Percentiles rank a stretch among this genome's conserved stretches.
Evolutionary conservation across 2,797 vertebrate genomes (phyloP).

Genomic region (Amphiprion clarkii): DNA sequence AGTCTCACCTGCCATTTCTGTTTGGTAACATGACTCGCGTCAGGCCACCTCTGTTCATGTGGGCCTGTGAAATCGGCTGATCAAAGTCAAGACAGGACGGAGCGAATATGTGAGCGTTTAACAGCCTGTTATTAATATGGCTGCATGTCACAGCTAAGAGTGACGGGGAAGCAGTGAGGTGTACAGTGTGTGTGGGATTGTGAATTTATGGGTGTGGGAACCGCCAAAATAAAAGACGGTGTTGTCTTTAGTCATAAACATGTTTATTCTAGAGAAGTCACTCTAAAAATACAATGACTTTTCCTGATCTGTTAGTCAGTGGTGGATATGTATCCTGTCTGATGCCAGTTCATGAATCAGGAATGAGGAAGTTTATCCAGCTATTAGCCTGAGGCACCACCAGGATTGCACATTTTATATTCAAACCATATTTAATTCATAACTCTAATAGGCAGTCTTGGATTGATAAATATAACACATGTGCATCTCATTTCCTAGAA

Average conservation of each 20-base stretch:
- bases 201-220: no score
- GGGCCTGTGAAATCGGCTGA: conserved; percentile 37
- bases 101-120: conserved; percentile 28
- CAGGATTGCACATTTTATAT: conserved; percentile 19
- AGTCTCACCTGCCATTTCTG: conserved; percentile 14
- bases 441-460: conserved; percentile 38
- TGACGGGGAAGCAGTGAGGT: conserved; percentile 33
- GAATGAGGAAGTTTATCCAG: not conserved
- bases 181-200: conserved; percentile 2
- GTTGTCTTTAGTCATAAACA: not conserved
- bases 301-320: conserved; percentile 31
- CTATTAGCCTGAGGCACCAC: conserved; percentile 1
- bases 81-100: conserved; percentile 24
- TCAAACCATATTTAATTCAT: conserved; percentile 35
- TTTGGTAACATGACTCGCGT: conserved; percentile 24
- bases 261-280: not conserved
- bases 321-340: conserved; percentile 48
- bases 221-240: not conserved
- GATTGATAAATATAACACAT: conserved; percentile 50
- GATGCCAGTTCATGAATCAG: conserved; percentile 24
- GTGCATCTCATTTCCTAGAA: conserved; percentile 65
- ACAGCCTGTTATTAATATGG: conserved; percentile 15
- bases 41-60: conserved; percentile 19
- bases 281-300: not conserved
- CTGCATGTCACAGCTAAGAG: not conserved